These are phyloP conservation scores for Lophius americanus DNA, from an alignment of 2,797 vertebrate species.

Conservation along the genomic window DNA sequence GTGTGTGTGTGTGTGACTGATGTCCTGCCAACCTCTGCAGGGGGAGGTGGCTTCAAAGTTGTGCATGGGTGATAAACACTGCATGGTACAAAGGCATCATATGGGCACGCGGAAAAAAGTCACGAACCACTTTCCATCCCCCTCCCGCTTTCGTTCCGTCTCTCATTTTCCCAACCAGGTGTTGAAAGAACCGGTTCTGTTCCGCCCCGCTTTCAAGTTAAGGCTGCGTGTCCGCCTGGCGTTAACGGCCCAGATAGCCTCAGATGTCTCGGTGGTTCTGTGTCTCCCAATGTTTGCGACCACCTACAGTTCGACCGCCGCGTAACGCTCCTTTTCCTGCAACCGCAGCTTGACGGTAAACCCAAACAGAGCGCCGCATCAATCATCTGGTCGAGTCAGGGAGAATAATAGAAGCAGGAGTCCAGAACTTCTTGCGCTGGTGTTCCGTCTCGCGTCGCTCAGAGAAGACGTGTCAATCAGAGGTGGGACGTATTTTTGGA, in stretches of 20 bases:
- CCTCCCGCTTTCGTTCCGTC: constrained; percentile 17
- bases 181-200: constrained; percentile 69
- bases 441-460: constrained; percentile 32
- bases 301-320: constrained; percentile 62
- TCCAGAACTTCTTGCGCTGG: constrained; percentile 25
- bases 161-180: constrained; percentile 63
- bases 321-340: constrained; percentile 35
- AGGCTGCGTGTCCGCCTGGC: constrained; percentile 34
- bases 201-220: constrained; percentile 59
- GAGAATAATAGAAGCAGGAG: constrained; percentile 50
- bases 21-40: constrained; percentile 58
- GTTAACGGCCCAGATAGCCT: constrained; percentile 62
- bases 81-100: constrained; percentile 61
- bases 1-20: constrained; percentile 38
- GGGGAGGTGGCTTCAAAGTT: constrained; percentile 39
- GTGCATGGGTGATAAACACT: constrained; percentile 63
- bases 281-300: constrained; percentile 62
- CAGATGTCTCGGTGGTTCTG: constrained; percentile 57
- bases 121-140: constrained; percentile 52
- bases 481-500: constrained; percentile 34
- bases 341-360: constrained; percentile 33
- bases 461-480: constrained; percentile 45
- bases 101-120: constrained; percentile 44
- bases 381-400: constrained; percentile 45
- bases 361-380: constrained; percentile 23